A percentile compares a stretch with the other conserved stretches of the same genome.
Evolutionary conservation across 2,113 vertebrate genomes (phyloP).

Genomic region (Melozone crissalis): DNA sequence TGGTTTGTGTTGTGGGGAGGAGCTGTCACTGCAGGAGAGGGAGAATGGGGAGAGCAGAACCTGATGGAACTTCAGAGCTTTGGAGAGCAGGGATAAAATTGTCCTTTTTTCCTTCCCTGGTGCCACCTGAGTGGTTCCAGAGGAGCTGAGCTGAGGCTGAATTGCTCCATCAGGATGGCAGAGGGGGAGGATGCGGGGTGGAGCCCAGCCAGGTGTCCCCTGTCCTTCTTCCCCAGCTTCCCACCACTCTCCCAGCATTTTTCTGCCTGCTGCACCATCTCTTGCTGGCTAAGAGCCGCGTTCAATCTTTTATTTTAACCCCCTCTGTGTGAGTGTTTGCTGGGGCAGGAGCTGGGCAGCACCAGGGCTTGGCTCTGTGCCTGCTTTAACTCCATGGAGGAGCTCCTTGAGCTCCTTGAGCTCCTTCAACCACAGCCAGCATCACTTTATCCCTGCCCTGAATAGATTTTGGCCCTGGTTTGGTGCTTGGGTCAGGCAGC

Average conservation of each 20-base stretch:
- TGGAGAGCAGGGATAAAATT: background rate
- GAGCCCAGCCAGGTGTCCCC: background rate
- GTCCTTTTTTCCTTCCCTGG: background rate
- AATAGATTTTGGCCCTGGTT: rapidly evolving
- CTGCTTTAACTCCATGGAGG: background rate
- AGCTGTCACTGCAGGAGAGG: background rate
- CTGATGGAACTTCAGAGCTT: background rate
- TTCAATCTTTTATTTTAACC: rapidly evolving
- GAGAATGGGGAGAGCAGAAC: background rate
- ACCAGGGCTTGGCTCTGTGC: background rate
- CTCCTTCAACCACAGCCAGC: background rate
- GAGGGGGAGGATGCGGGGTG: background rate
- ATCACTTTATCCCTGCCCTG: rapidly evolving
- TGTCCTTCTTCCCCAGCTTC: background rate
- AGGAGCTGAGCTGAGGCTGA: background rate
- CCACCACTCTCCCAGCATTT: background rate
- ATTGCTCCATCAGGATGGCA: rapidly evolving
- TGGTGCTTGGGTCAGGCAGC: background rate
- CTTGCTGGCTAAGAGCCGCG: too few species aligned
- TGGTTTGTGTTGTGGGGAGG: background rate
- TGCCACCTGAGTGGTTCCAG: background rate
- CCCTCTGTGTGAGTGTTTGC: rapidly evolving
- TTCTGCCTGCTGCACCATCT: background rate
- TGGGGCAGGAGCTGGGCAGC: background rate
- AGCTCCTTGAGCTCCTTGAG: background rate